Base-by-base conservation (phyloP, 2,113 vertebrate genomes). In the Amazona vittata region DNA sequence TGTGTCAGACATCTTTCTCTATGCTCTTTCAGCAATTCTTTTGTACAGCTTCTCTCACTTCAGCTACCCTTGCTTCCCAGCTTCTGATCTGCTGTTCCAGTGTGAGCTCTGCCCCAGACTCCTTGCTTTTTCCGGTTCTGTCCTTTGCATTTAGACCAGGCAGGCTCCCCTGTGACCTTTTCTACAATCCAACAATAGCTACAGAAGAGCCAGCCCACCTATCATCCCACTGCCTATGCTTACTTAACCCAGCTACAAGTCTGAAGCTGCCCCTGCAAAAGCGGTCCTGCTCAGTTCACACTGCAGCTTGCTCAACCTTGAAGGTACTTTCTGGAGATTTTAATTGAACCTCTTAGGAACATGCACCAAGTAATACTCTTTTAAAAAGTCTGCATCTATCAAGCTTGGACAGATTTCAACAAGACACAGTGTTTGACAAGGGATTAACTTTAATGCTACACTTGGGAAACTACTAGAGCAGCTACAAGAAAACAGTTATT, bases 381-480 rank as follows among this genome's bases (percentile, higher is more conserved):
- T 35, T 24, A 0, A 53, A 22, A 89, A 59, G 53, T 44, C 50
- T 12, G 18, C 60, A 63, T 35, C 39, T 81, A 74, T 64, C 86
- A 89, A 89, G 69, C 57, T 75, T 70, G 43, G 77, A 64, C 64
- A 96, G 76, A 89, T 91, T 89, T 94, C 75, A 83, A 67, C 43
- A 76, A 55, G 80, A 84, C 69, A 86, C 12, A 28, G 22, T 75
- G 80, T 84, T 93, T 95, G 69, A 94, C 73, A 86, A 89, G 53
- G 69, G 69, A 95, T 89, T 82, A 89, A 67, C 55, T 81, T 49
- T 25, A 91, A 87, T 52, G 39, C 46, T 91, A 82, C 84, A n/a
- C 15, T 24, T 84, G 64, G 43, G 44, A 94, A 95, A 86, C 39
- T 74, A 87, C 35, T 64, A 73, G 43, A 94, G 10, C 35, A 96